Conservation (phyloP, 2,888 invertebrate genomes). For the Sphaeridia pumilis region DNA sequence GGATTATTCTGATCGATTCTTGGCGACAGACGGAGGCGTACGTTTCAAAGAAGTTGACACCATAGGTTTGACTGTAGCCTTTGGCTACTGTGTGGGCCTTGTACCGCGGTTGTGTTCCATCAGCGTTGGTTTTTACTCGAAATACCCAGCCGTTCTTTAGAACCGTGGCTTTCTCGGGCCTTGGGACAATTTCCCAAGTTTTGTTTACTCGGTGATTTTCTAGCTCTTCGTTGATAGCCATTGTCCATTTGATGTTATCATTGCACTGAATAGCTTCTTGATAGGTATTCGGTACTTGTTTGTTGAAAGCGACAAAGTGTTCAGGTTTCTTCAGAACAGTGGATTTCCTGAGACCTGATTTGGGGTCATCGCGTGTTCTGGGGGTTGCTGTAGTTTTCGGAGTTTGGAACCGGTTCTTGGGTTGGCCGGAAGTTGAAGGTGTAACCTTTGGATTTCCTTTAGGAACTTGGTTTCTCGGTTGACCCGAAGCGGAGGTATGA, state of each 20-base stretch:
- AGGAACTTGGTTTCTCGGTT: too few relatives aligned
- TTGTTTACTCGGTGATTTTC: conserved; percentile 4
- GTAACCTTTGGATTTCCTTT: too few relatives aligned
- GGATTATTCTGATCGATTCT: conserved; percentile 12
- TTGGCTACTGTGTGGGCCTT: conserved; percentile 13
- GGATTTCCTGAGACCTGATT: too few relatives aligned
- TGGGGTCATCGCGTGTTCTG: too few relatives aligned
- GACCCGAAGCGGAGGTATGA: too few relatives aligned
- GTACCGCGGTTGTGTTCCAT: neutral
- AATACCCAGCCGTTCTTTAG: conserved; percentile 9
- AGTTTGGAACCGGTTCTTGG: too few relatives aligned
- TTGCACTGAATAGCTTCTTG: conserved; percentile 1
- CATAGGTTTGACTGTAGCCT: conserved; percentile 12
- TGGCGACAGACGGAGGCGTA: conserved; percentile 14
- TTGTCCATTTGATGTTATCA: conserved; percentile 1
- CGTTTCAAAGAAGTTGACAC: conserved; percentile 13
- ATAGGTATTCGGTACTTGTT: conserved; percentile 2
- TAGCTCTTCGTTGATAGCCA: conserved; percentile 8
- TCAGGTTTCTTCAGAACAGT: too few relatives aligned
- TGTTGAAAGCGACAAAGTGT: neutral
- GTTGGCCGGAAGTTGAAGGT: too few relatives aligned
- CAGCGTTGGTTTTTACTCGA: neutral
- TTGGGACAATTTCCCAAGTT: conserved; percentile 6
- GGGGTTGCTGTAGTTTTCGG: too few relatives aligned
- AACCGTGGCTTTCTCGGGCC: neutral